These are phyloP conservation scores for Pseudorectes ferrugineus DNA, from an alignment of 2,113 vertebrate genomes.

Conservation along the genomic window DNA sequence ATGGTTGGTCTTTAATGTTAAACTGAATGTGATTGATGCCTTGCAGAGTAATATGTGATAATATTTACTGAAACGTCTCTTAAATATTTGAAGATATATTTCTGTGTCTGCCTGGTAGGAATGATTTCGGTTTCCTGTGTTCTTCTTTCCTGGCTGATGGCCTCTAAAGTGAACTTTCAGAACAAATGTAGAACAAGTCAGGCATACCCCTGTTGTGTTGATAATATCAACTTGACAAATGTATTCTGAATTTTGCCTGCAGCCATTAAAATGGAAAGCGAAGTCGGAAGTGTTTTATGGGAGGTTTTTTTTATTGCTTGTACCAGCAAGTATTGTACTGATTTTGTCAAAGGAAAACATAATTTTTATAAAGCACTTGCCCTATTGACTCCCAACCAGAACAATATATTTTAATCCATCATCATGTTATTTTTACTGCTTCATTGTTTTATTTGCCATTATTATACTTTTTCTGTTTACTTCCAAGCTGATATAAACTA, in stretches of 20 bases:
- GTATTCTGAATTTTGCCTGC: conserved; percentile 51
- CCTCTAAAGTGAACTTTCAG: conserved; percentile 24
- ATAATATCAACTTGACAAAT: conserved; percentile 56
- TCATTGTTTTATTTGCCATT: conserved; percentile 24
- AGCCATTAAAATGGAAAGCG: conserved; percentile 48
- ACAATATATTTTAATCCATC: conserved; percentile 27
- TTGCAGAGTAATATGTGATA: not conserved
- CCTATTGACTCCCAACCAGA: conserved; percentile 13
- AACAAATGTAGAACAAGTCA: conserved; percentile 30
- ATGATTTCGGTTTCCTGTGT: not conserved
- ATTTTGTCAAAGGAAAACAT: conserved; percentile 45
- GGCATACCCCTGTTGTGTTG: conserved; percentile 36
- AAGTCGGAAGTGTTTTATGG: conserved; percentile 39
- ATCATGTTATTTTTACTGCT: conserved; percentile 7
- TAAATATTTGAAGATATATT: not conserved
- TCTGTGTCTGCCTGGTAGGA: not conserved
- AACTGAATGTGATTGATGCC: not conserved
- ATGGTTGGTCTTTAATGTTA: not conserved
- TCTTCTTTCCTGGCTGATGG: not conserved
- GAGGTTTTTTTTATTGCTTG: conserved; percentile 2
- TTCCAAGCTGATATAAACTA: not conserved
- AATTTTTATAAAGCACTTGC: conserved; percentile 24
- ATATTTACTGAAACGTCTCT: conserved; percentile 24
- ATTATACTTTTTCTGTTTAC: not conserved
- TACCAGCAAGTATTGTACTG: conserved; percentile 39